phyloP scores from a whole-genome alignment of 2,888 invertebrate species.

The Anticlea derivata region DNA sequence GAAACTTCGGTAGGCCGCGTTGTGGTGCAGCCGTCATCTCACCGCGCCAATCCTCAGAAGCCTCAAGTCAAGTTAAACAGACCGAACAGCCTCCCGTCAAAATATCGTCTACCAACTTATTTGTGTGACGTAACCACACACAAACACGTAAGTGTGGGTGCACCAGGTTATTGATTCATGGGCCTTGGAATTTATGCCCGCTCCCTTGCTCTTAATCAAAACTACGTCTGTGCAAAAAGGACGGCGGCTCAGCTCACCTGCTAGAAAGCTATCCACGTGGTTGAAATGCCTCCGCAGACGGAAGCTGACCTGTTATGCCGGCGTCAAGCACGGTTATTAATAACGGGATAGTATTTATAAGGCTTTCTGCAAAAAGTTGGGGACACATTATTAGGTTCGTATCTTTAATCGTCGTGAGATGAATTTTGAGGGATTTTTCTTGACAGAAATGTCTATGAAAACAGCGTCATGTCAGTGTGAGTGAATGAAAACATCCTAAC shows the following conservation, averaged over 20 bases:
- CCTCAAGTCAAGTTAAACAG: slow-evolving; percentile 54
- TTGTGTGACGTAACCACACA: slow-evolving; percentile 64
- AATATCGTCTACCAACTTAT: slow-evolving; percentile 68
- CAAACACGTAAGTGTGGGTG: slow-evolving; percentile 64
- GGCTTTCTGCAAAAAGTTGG: slow-evolving; percentile 31
- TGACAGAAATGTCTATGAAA: too few relatives aligned
- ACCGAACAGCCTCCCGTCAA: slow-evolving; percentile 68
- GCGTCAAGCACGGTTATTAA: slow-evolving; percentile 50
- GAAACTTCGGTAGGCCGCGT: neutral
- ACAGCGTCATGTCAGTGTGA: too few relatives aligned
- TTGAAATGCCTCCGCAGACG: slow-evolving; percentile 58
- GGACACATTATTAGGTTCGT: slow-evolving; percentile 12
- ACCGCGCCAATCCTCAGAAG: slow-evolving; percentile 15
- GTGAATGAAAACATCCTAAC: too few relatives aligned
- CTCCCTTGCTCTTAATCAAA: slow-evolving; percentile 77
- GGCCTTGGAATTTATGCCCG: slow-evolving; percentile 71
- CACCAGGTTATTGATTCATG: slow-evolving; percentile 79
- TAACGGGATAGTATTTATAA: slow-evolving; percentile 35
- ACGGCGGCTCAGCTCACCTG: slow-evolving; percentile 58
- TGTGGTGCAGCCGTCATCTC: too few relatives aligned
- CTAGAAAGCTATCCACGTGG: slow-evolving; percentile 64
- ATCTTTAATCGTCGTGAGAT: too few relatives aligned
- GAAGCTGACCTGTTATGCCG: slow-evolving; percentile 56
- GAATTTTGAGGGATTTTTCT: too few relatives aligned
- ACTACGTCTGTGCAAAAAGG: slow-evolving; percentile 67